Conservation (phyloP, 2,113 vertebrate species). For the Silurus asotus region DNA sequence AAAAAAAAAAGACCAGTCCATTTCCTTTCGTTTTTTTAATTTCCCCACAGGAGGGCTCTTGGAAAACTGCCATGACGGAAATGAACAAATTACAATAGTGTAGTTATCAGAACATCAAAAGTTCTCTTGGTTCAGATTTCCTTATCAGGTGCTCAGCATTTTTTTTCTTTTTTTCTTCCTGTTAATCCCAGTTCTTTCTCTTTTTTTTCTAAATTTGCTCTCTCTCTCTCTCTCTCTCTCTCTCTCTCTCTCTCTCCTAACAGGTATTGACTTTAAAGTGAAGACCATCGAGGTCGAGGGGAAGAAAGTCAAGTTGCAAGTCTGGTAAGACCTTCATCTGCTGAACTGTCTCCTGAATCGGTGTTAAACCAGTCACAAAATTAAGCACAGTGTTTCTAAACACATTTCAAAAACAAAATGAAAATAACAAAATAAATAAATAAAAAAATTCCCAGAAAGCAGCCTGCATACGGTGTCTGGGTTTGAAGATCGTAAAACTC, state of each 20-base stretch:
- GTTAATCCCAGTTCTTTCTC: neutral
- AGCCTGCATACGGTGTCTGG: neutral
- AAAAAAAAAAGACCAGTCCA: constrained; percentile 28
- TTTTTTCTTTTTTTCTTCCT: constrained; percentile 2
- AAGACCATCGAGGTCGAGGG: constrained; percentile 90
- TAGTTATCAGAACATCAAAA: constrained; percentile 27
- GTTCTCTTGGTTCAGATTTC: neutral
- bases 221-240: neutral
- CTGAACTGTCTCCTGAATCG: neutral
- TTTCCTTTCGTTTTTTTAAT: neutral
- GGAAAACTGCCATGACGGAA: neutral
- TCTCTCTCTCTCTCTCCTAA: neutral
- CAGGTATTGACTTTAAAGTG: constrained; percentile 95
- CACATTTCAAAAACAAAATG: neutral
- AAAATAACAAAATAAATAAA: neutral
- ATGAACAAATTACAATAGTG: constrained; percentile 24
- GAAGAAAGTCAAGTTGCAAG: constrained; percentile 93
- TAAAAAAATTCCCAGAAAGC: neutral
- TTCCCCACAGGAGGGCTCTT: constrained; percentile 31
- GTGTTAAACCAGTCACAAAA: too few species aligned
- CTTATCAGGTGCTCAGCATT: neutral
- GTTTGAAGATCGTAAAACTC: neutral
- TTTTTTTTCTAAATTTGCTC: neutral
- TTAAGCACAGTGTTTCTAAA: neutral
- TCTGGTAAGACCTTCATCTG: constrained; percentile 78